A percentile compares a stretch with the other conserved stretches of the same genome.
phyloP scores from a whole-genome alignment of 2,113 vertebrate genomes.

The Suncus etruscus region DNA sequence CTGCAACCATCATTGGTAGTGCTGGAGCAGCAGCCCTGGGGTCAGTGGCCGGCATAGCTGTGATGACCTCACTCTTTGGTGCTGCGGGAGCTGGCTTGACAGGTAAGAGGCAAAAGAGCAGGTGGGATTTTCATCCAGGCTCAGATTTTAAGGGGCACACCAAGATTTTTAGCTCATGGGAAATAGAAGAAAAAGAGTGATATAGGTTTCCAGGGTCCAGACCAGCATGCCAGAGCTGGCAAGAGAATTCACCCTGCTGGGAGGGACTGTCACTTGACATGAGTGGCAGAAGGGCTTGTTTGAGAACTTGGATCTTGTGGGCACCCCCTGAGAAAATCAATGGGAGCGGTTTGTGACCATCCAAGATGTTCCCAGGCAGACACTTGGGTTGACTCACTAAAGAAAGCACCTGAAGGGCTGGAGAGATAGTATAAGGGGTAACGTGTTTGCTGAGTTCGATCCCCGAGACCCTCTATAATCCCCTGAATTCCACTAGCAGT shows the following conservation, averaged over 20 bases:
- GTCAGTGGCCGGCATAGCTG: slow-evolving; percentile 94
- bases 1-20: slow-evolving; percentile 92
- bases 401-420: too few species aligned
- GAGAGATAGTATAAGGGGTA: too few species aligned
- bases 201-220: neutral
- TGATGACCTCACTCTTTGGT: slow-evolving; percentile 97
- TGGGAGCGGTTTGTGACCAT: neutral
- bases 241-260: neutral
- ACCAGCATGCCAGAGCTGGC: too few species aligned
- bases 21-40: slow-evolving; percentile 95
- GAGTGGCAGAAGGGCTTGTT: neutral
- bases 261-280: accelerated
- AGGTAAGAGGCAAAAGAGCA: slow-evolving; percentile 84
- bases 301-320: neutral
- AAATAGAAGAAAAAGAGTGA: neutral
- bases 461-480: too few species aligned
- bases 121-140: neutral
- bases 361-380: neutral
- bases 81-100: slow-evolving; percentile 97
- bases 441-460: too few species aligned
- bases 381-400: too few species aligned
- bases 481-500: too few species aligned
- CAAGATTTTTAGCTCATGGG: neutral
- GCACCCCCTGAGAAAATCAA: neutral
- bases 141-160: neutral